A percentile compares a stretch with the other conserved stretches of the same genome.
phyloP scores from a whole-genome alignment of 2,113 vertebrate species.

The Ondatra zibethicus region DNA sequence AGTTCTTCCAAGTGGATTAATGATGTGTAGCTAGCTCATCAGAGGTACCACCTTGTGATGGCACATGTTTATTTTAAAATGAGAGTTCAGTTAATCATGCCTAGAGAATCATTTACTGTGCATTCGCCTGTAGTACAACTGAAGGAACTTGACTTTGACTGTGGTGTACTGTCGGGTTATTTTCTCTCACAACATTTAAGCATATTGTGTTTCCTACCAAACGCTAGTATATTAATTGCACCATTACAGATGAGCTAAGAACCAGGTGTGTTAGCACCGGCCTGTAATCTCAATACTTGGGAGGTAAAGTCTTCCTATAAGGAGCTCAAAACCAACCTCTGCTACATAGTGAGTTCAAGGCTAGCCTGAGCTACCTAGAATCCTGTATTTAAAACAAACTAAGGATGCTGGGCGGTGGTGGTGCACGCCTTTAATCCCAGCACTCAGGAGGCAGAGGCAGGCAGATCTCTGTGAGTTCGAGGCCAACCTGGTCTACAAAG shows the following conservation, averaged over 20 bases:
- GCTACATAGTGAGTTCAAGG: neutral
- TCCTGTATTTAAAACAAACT: no score
- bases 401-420: no score
- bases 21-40: constrained; percentile 33
- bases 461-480: neutral
- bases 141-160: neutral
- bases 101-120: neutral
- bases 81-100: neutral
- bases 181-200: neutral
- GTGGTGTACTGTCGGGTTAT: neutral
- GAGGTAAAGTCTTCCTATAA: neutral
- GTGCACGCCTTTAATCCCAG: no score
- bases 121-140: neutral
- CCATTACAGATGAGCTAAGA: neutral
- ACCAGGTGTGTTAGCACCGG: neutral
- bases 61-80: constrained; percentile 15
- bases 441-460: no score
- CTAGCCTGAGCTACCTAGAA: neutral
- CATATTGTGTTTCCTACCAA: neutral
- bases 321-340: neutral
- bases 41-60: neutral
- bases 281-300: neutral
- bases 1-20: neutral
- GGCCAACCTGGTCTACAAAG: neutral
- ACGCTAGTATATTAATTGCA: neutral